Conservation (phyloP, 1,140 invertebrate genomes). For the Colletes gigas region DNA sequence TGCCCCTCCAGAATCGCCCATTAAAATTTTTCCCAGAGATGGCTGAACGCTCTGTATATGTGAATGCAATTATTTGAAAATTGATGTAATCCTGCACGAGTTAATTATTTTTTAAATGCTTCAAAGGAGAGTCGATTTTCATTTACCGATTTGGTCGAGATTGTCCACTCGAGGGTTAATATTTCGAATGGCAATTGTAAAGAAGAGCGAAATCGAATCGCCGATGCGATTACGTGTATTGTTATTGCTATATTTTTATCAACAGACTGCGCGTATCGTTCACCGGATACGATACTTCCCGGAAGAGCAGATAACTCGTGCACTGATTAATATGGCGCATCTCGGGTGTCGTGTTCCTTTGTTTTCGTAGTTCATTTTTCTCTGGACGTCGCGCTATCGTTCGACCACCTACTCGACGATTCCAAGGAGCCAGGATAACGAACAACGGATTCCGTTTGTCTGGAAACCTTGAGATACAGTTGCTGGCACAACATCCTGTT, state of each 20-base stretch:
- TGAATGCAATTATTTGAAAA: too few relatives aligned
- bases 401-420: not conserved
- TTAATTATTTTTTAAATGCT: too few relatives aligned
- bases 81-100: too few relatives aligned
- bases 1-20: too few relatives aligned
- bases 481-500: not conserved
- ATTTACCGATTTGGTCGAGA: too few relatives aligned
- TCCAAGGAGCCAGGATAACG: not conserved
- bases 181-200: too few relatives aligned
- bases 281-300: conserved; percentile 56
- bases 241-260: not conserved
- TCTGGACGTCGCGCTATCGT: not conserved
- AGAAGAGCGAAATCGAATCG: too few relatives aligned
- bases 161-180: too few relatives aligned
- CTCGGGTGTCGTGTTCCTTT: not conserved
- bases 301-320: conserved; percentile 54
- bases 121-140: too few relatives aligned
- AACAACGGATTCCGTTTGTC: not conserved
- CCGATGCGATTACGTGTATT: not conserved
- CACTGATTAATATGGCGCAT: conserved; percentile 40
- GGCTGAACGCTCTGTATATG: too few relatives aligned
- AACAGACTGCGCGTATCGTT: not conserved
- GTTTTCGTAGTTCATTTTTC: not conserved
- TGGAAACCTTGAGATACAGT: not conserved
- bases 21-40: too few relatives aligned